These are phyloP conservation scores for Aelia acuminata DNA, from an alignment of 2,888 invertebrate species.

Conservation along the genomic window DNA sequence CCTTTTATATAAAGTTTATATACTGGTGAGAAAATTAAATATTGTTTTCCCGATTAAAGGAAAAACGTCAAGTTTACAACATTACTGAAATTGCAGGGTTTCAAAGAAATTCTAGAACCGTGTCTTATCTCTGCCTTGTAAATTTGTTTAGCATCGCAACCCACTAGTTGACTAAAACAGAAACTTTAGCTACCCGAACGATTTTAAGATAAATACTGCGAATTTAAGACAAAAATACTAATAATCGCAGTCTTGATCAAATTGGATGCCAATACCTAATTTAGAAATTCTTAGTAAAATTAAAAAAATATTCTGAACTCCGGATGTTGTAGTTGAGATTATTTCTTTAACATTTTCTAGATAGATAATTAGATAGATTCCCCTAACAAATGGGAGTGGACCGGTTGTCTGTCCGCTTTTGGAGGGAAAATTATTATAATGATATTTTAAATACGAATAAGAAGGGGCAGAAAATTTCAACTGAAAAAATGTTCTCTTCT, in stretches of 20 bases:
- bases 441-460: no score
- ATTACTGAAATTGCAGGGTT: neutral
- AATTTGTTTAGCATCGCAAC: neutral
- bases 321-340: no score
- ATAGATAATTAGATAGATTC: no score
- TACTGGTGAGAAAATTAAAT: neutral
- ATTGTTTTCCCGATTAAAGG: neutral
- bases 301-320: no score
- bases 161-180: neutral
- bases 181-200: neutral
- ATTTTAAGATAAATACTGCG: neutral
- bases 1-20: neutral
- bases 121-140: neutral
- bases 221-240: neutral
- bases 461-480: no score
- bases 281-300: neutral
- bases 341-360: no score
- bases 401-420: no score
- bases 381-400: no score
- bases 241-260: neutral
- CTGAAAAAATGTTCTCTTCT: no score
- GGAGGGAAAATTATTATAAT: no score
- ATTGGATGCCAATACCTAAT: neutral
- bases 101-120: neutral
- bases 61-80: neutral